These are phyloP conservation scores for Rhynchomys soricoides DNA, from an alignment of 2,113 vertebrate genomes.

Conservation along the genomic window DNA sequence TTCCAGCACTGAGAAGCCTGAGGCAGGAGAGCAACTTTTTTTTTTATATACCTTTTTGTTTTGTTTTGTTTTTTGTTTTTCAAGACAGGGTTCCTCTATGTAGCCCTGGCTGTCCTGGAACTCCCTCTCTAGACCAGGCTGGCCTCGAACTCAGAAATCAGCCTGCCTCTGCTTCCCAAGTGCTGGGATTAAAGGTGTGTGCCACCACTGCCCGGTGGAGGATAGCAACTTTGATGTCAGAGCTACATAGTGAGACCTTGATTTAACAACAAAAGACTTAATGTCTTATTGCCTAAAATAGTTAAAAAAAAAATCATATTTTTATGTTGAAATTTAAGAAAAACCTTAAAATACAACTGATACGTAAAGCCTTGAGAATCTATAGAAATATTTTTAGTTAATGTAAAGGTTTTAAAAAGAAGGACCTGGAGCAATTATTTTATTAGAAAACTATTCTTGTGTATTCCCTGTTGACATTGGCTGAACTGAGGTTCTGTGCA, in stretches of 20 bases:
- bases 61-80: too few relatives aligned
- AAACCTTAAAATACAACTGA: neutral
- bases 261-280: neutral
- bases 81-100: too few relatives aligned
- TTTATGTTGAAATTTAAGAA: neutral
- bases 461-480: neutral
- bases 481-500: neutral
- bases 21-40: too few relatives aligned
- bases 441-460: neutral
- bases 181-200: too few relatives aligned
- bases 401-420: neutral
- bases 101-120: too few relatives aligned
- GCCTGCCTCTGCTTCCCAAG: too few relatives aligned
- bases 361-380: neutral
- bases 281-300: neutral
- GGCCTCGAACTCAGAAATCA: too few relatives aligned
- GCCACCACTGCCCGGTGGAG: too few relatives aligned
- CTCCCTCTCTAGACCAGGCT: too few relatives aligned
- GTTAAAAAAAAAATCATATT: neutral
- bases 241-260: neutral
- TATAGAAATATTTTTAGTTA: neutral
- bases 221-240: neutral
- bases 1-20: neutral
- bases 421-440: conserved; percentile 1
- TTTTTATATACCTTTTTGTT: too few relatives aligned